Base-by-base conservation (phyloP, 2,113 vertebrate genomes). In the Anarrhichthys ocellatus region DNA sequence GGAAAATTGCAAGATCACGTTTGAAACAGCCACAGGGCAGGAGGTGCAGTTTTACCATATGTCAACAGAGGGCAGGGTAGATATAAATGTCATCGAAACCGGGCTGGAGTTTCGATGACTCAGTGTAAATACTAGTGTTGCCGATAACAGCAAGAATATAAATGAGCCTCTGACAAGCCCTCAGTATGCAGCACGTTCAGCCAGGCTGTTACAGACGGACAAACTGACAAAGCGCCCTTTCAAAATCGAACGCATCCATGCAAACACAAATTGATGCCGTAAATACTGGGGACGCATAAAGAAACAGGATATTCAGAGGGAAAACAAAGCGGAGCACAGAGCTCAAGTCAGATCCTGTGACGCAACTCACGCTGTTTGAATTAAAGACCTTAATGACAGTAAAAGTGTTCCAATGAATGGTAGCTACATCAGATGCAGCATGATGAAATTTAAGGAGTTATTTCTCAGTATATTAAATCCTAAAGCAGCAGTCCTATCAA, bases 61-160 rank as follows among this genome's bases (percentile, higher is more conserved):
- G 89, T 88, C 95, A 95, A 92, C 92, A 95, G 95, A 94, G 93
- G 94, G 95, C 94, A 94, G 91, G 89, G 86, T 80, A 89, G 90
- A 78, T 54, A 80, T 77, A 91, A 92, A 93, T 89, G 84, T 76
- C 91, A 94, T 85, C 91, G 93, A 95, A 94, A 95, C 94, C 18
- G 18, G 63, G 52, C 48, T 9, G 29, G n/a, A 91, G 95, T 95
- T 95, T 95, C 94, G 92, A 92, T 95, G 93, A 95, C 87, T 88
- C 92, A 93, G 86, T 92, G 93, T 93, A 93, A 93, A 94, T 86
- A 95, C 81, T 86, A 89, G 88, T 73, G 80, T 84, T 91, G 85
- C 94, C 94, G 91, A 94, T 93, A 90, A 86, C 75, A 82, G 4
- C 42, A 72, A 56, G 2, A 63, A 87, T 34, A 66, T 20, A 85